A percentile compares a stretch with the other conserved stretches of the same genome.
phyloP scores from a whole-genome alignment of 2,113 vertebrate genomes.

The Chascanopsetta lugubris region DNA sequence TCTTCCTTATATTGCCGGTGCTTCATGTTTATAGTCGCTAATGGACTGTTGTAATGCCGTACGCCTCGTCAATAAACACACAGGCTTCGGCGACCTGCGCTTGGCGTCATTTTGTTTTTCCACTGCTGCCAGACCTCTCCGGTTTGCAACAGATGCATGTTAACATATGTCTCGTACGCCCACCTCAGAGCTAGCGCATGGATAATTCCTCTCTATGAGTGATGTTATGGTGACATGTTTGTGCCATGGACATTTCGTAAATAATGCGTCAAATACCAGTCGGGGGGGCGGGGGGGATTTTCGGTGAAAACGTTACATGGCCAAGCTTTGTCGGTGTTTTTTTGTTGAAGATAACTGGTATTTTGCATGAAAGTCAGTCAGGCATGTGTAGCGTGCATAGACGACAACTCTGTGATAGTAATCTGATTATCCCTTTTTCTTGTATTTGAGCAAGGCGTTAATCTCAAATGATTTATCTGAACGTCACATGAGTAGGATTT shows the following conservation, averaged over 20 bases:
- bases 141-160: slow-evolving; percentile 24
- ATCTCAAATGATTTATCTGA: neutral
- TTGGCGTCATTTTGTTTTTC: slow-evolving; percentile 57
- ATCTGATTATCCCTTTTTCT: neutral
- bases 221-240: neutral
- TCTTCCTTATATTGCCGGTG: slow-evolving; percentile 26
- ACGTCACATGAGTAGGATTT: neutral
- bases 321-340: neutral
- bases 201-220: neutral
- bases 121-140: slow-evolving; percentile 30
- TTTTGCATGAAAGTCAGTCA: slow-evolving; percentile 1
- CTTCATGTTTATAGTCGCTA: slow-evolving; percentile 62
- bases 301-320: neutral
- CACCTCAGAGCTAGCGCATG: neutral
- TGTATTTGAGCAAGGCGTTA: neutral
- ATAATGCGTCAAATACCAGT: too few species aligned
- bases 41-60: slow-evolving; percentile 61
- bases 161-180: slow-evolving; percentile 3
- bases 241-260: neutral
- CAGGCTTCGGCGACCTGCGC: slow-evolving; percentile 25
- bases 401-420: neutral
- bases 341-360: neutral
- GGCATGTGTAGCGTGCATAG: neutral
- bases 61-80: slow-evolving; percentile 67
- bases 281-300: neutral